Evolutionary conservation across 2,888 invertebrate genomes (phyloP).

Genomic region (Agrotis clavis): DNA sequence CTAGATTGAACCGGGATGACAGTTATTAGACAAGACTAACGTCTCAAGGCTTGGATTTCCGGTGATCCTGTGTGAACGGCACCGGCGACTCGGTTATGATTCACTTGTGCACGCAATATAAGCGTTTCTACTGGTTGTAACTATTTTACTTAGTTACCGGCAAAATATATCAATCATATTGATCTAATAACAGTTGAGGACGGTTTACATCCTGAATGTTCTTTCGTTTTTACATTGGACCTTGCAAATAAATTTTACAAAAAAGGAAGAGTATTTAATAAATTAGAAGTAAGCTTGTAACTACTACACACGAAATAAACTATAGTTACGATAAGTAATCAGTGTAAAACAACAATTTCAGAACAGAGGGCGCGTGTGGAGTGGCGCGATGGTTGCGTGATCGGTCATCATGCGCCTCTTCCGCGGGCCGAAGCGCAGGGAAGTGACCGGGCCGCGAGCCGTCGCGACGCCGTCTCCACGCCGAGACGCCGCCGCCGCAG

Average conservation of each 20-base stretch:
- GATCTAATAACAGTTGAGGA: slow-evolving; percentile 77
- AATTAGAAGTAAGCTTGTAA: background rate
- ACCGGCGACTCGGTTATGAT: slow-evolving; percentile 68
- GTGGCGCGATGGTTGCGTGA: slow-evolving; percentile 88
- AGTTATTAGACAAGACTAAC: slow-evolving; percentile 73
- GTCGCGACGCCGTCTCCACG: slow-evolving; percentile 86
- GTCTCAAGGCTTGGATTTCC: slow-evolving; percentile 79
- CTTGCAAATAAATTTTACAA: background rate
- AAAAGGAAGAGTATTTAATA: background rate
- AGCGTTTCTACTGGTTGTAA: slow-evolving; percentile 48
- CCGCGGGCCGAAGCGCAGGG: slow-evolving; percentile 92
- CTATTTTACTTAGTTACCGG: slow-evolving; percentile 58
- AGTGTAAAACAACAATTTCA: slow-evolving; percentile 54
- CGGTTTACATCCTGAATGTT: slow-evolving; percentile 57
- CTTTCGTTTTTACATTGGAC: slow-evolving; percentile 26
- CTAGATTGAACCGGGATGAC: slow-evolving; percentile 73
- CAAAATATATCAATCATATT: slow-evolving; percentile 73
- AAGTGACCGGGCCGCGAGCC: slow-evolving; percentile 91
- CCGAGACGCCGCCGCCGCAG: slow-evolving; percentile 82
- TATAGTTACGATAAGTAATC: background rate
- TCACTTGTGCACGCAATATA: slow-evolving; percentile 66
- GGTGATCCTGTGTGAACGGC: slow-evolving; percentile 70
- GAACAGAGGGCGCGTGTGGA: slow-evolving; percentile 77
- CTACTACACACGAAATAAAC: background rate
- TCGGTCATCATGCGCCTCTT: slow-evolving; percentile 92